Conservation (phyloP, 2,888 invertebrate species). For the Hypena proboscidalis region DNA sequence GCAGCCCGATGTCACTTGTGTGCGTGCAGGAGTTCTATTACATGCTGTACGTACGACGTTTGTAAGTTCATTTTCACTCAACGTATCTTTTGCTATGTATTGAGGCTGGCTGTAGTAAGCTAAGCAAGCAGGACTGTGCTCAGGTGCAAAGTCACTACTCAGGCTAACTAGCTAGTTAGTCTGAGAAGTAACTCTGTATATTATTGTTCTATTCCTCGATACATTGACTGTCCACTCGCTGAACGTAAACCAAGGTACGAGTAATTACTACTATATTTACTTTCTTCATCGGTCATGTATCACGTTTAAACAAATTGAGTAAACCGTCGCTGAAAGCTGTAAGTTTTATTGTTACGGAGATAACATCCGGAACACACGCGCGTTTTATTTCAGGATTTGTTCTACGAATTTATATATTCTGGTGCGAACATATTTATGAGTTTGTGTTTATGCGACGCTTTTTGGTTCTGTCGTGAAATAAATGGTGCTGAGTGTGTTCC, state of each 20-base stretch:
- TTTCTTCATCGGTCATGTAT: slow-evolving; percentile 6
- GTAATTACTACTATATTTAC: slow-evolving; percentile 8
- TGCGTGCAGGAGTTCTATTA: no score
- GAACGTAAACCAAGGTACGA: no score
- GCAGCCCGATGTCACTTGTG: no score
- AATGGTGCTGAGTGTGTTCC: background rate
- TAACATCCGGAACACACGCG: background rate
- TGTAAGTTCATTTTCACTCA: background rate
- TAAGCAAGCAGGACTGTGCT: no score
- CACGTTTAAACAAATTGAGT: slow-evolving; percentile 5
- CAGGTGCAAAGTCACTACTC: no score
- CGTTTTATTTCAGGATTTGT: background rate
- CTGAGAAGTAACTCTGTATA: no score
- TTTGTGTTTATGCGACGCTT: background rate
- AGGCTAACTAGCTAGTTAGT: no score
- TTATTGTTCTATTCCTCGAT: no score
- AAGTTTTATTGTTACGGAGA: slow-evolving; percentile 2
- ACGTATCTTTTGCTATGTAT: background rate
- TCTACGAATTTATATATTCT: slow-evolving; percentile 1
- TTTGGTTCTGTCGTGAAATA: background rate
- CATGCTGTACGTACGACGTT: no score
- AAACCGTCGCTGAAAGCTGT: background rate
- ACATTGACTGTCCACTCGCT: no score
- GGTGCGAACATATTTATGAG: slow-evolving; percentile 2
- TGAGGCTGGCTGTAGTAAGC: background rate